Percentiles rank a stretch among this genome's conserved stretches.
phyloP scores from a whole-genome alignment of 2,888 invertebrate genomes.

The Pecten maximus region DNA sequence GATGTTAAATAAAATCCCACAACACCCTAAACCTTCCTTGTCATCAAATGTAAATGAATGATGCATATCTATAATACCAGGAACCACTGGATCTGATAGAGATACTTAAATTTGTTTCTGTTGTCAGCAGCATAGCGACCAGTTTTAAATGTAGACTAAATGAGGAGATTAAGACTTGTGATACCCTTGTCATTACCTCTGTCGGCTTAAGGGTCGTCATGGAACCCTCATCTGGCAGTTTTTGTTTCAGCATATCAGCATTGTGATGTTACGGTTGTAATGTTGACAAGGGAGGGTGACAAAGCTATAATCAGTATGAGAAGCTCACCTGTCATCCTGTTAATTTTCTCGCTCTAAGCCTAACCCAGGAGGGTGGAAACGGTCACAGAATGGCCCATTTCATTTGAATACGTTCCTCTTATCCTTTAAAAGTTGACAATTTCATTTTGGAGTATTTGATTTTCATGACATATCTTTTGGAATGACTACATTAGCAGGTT shows the following conservation, averaged over 20 bases:
- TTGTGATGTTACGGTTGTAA: not conserved
- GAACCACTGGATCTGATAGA: not conserved
- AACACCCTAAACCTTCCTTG: not conserved
- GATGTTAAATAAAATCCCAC: slow-evolving; percentile 10
- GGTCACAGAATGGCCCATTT: not conserved
- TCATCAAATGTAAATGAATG: not conserved
- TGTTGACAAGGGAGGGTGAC: not conserved
- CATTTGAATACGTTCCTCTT: not conserved
- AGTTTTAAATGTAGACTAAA: slow-evolving; percentile 27
- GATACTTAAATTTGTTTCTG: slow-evolving; percentile 18
- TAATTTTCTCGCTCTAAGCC: not conserved
- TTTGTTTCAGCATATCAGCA: slow-evolving; percentile 29
- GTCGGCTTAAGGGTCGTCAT: slow-evolving; percentile 14
- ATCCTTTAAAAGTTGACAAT: not conserved
- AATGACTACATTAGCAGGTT: not conserved
- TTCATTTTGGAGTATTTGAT: slow-evolving; percentile 5
- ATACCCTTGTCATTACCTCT: not conserved
- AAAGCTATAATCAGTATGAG: not conserved
- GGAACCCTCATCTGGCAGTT: not conserved
- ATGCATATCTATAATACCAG: slow-evolving; percentile 26
- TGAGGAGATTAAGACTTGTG: not conserved
- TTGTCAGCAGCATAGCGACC: slow-evolving; percentile 14
- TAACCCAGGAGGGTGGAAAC: not conserved
- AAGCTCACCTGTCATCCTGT: not conserved
- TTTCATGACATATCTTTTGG: not conserved